Conservation (phyloP, 2,888 invertebrate genomes). For the Machimus atricapillus region DNA sequence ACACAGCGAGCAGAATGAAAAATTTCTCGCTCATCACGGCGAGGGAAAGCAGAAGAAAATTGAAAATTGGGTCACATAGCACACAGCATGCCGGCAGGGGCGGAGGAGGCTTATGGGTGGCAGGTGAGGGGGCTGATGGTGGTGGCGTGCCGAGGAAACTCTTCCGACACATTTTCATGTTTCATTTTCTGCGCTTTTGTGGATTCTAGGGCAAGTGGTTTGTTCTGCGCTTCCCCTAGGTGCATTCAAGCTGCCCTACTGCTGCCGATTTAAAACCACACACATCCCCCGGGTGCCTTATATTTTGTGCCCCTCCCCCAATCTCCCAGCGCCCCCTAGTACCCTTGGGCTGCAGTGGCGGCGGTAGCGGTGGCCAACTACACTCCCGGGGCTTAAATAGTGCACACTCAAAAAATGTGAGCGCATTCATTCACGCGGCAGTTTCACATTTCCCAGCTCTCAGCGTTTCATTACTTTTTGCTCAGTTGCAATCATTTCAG, state of each 20-base stretch:
- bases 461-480: conserved; percentile 6
- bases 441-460: conserved; percentile 3
- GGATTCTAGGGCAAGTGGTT: conserved; percentile 28
- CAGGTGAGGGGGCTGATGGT: background rate
- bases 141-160: background rate
- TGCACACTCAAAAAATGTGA: background rate
- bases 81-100: background rate
- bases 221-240: conserved; percentile 15
- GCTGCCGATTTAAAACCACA: conserved; percentile 4
- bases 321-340: background rate
- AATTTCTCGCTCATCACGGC: background rate
- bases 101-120: background rate
- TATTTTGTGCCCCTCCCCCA: background rate
- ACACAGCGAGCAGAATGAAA: conserved; percentile 5
- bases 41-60: conserved; percentile 13
- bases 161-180: conserved; percentile 29
- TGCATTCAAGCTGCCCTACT: conserved; percentile 23
- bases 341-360: background rate
- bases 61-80: conserved; percentile 15
- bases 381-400: background rate
- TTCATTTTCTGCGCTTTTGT: conserved; percentile 19
- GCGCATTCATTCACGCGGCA: background rate
- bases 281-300: background rate
- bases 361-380: background rate
- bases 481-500: conserved; percentile 17